These are phyloP conservation scores for Callorhinus ursinus DNA, from an alignment of 2,113 vertebrate species.

Conservation along the genomic window DNA sequence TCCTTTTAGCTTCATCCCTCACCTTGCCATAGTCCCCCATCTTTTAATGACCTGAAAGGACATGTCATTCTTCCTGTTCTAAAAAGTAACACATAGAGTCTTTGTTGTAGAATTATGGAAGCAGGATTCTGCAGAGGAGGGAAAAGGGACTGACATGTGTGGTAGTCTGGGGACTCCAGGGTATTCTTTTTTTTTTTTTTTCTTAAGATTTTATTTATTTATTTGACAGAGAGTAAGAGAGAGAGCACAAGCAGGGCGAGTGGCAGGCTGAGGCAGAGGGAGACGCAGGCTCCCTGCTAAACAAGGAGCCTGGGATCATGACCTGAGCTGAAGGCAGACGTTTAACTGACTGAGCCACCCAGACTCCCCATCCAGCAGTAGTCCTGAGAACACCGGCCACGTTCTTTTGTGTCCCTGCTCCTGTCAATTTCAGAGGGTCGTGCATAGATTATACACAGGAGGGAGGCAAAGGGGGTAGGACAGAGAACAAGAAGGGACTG, in stretches of 20 bases:
- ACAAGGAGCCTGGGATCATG: background rate
- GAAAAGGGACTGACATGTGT: background rate
- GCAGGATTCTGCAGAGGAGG: background rate
- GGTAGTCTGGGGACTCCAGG: rapidly evolving
- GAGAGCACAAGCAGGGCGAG: background rate
- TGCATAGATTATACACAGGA: background rate
- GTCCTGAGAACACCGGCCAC: rapidly evolving
- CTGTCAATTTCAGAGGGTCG: rapidly evolving
- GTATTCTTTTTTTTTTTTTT: no score
- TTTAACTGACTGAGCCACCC: background rate
- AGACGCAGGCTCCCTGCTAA: background rate
- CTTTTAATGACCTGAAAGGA: background rate
- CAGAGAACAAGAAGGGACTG: background rate
- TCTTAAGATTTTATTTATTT: background rate
- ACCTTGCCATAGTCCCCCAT: background rate
- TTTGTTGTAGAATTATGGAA: background rate
- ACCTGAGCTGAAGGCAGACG: background rate
- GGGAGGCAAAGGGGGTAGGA: rapidly evolving
- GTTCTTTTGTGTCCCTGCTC: background rate
- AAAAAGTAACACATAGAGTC: background rate
- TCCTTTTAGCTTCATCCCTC: background rate
- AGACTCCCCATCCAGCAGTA: background rate
- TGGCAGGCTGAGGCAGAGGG: background rate
- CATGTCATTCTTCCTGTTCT: background rate
- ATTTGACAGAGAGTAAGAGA: background rate